Evolutionary conservation across 2,113 vertebrate species (phyloP).

Genomic region (Buteo buteo): DNA sequence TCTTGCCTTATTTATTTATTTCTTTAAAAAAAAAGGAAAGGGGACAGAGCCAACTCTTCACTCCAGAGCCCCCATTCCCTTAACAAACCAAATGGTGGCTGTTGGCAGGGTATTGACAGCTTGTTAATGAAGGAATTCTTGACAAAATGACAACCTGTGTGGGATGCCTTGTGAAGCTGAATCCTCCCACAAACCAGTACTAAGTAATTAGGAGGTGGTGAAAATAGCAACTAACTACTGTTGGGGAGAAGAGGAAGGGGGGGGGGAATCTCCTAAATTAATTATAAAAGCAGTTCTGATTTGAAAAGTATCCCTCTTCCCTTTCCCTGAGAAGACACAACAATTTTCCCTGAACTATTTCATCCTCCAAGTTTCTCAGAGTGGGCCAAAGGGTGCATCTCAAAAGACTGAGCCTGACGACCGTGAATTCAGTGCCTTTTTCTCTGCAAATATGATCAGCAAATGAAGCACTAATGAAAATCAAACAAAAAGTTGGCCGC

Average conservation of each 20-base stretch:
- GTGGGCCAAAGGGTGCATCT: neutral
- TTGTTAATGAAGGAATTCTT: slow-evolving; percentile 82
- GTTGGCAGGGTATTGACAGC: slow-evolving; percentile 79
- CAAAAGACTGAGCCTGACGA: neutral
- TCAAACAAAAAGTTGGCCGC: neutral
- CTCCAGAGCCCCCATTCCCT: slow-evolving; percentile 68
- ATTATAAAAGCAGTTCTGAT: slow-evolving; percentile 15
- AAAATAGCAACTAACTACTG: slow-evolving; percentile 72
- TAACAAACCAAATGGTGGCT: slow-evolving; percentile 78
- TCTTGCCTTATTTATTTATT: slow-evolving; percentile 73
- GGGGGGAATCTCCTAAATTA: slow-evolving; percentile 20
- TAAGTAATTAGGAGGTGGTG: slow-evolving; percentile 71
- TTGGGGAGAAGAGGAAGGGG: neutral
- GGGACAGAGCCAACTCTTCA: slow-evolving; percentile 71
- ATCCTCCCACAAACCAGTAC: slow-evolving; percentile 64
- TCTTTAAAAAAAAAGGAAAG: neutral
- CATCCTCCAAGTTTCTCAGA: neutral
- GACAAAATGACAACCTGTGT: slow-evolving; percentile 80
- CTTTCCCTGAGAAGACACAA: neutral
- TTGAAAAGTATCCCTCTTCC: neutral
- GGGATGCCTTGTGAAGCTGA: slow-evolving; percentile 67
- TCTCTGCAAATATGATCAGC: neutral
- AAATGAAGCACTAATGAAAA: neutral
- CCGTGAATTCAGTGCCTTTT: neutral
- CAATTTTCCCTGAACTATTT: neutral